A percentile compares a stretch with the other conserved stretches of the same genome.
Conservation (phyloP, 2,888 invertebrate species). For the Acleris sparsana region DNA sequence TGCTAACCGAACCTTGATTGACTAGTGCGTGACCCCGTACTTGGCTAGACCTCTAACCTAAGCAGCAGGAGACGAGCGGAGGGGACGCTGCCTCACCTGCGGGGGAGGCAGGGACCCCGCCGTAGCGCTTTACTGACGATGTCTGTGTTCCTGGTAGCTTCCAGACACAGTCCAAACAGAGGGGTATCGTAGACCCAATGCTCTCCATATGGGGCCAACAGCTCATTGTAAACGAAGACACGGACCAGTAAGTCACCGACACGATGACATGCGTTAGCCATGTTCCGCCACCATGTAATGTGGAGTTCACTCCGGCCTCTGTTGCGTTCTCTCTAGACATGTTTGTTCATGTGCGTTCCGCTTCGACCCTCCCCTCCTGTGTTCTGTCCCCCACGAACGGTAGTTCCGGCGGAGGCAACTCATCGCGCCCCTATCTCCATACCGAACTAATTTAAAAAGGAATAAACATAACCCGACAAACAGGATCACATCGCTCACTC, state of each 20-base stretch:
- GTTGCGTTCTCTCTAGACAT: constrained; percentile 65
- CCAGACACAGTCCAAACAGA: constrained; percentile 95
- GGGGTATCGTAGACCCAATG: constrained; percentile 99
- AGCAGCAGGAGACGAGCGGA: constrained; percentile 26
- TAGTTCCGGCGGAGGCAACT: constrained; percentile 56
- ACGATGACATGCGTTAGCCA: constrained; percentile 63
- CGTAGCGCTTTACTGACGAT: constrained; percentile 57
- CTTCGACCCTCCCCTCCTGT: constrained; percentile 60
- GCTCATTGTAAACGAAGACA: constrained; percentile 98
- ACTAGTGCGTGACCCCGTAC: constrained; percentile 49
- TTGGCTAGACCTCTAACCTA: constrained; percentile 40
- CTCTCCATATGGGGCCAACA: constrained; percentile 99
- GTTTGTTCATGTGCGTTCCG: constrained; percentile 67
- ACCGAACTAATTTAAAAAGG: background rate
- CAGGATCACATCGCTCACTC: constrained; percentile 4
- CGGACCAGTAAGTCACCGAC: constrained; percentile 94
- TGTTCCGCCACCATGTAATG: constrained; percentile 54
- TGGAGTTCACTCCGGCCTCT: constrained; percentile 70
- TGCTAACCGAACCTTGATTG: constrained; percentile 32
- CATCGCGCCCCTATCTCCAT: constrained; percentile 38
- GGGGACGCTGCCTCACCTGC: constrained; percentile 35
- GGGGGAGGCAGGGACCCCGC: constrained; percentile 39
- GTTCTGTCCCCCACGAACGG: constrained; percentile 51
- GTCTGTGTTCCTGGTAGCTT: constrained; percentile 86
- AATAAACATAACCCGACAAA: background rate